These are phyloP conservation scores for Temnothorax curvispinosus DNA, from an alignment of 1,140 invertebrate genomes.

Conservation along the genomic window DNA sequence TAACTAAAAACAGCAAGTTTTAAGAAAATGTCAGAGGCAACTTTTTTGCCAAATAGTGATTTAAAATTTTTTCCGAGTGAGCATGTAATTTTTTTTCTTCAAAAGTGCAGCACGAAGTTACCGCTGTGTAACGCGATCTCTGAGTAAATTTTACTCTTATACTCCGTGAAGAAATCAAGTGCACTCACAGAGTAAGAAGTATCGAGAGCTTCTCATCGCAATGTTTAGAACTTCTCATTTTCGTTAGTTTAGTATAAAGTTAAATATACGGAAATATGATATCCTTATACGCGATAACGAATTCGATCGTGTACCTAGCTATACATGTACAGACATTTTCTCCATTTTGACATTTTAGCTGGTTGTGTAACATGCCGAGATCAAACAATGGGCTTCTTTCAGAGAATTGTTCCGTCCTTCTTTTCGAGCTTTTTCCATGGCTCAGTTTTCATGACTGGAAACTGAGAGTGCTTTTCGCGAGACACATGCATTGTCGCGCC, in stretches of 20 bases:
- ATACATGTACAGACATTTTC: background rate
- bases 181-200: background rate
- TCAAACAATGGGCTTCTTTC: conserved; percentile 44
- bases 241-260: background rate
- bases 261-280: conserved; percentile 14
- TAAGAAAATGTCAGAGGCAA: background rate
- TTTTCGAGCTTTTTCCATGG: conserved; percentile 18
- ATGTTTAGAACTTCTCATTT: conserved; percentile 37
- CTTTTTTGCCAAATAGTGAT: background rate
- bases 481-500: conserved; percentile 12
- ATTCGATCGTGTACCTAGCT: background rate
- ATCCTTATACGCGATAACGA: background rate
- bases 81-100: background rate
- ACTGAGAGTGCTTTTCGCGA: conserved; percentile 26
- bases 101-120: background rate
- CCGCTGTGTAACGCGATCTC: conserved; percentile 14
- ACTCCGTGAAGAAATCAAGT: conserved; percentile 8
- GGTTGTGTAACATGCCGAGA: background rate
- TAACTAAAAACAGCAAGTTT: background rate
- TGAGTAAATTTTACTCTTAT: conserved; percentile 26
- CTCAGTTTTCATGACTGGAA: conserved; percentile 20
- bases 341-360: conserved; percentile 4
- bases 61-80: conserved; percentile 18
- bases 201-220: conserved; percentile 2
- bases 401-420: conserved; percentile 22